phyloP scores from a whole-genome alignment of 2,797 vertebrate genomes.

The Brachyrhaphis roseni region DNA sequence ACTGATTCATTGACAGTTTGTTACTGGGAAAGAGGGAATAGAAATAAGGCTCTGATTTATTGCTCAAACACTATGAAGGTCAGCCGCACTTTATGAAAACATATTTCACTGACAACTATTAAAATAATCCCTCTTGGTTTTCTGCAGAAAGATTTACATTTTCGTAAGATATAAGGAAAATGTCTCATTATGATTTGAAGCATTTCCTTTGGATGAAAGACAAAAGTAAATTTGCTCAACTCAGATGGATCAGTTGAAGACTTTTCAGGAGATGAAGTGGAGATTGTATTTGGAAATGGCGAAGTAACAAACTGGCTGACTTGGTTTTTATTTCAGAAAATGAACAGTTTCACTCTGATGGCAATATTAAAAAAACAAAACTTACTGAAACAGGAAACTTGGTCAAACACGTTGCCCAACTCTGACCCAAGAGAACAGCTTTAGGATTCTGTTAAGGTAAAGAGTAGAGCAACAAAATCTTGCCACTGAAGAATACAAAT shows the following conservation, averaged over 20 bases:
- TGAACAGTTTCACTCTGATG: too few relatives aligned
- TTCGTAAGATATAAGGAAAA: neutral
- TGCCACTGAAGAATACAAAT: constrained; percentile 1
- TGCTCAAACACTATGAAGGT: neutral
- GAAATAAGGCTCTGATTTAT: neutral
- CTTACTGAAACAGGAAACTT: neutral
- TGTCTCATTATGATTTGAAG: too few relatives aligned
- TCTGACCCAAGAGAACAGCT: neutral
- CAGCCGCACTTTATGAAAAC: neutral
- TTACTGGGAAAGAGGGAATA: neutral
- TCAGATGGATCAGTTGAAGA: neutral
- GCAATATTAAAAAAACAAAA: neutral
- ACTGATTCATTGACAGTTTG: neutral
- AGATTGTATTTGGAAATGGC: neutral
- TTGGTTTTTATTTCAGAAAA: neutral
- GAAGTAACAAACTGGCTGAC: neutral
- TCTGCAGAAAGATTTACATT: too few relatives aligned
- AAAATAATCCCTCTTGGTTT: neutral
- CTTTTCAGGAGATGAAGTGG: neutral
- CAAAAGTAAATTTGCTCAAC: neutral
- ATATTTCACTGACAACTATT: neutral
- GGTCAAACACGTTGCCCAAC: neutral
- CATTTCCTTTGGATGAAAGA: neutral
- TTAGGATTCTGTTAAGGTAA: neutral
- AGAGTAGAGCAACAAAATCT: neutral